A percentile compares a stretch with the other conserved stretches of the same genome.
These are phyloP conservation scores for Ferdinandea cuprea DNA, from an alignment of 2,888 invertebrate species.

Conservation along the genomic window DNA sequence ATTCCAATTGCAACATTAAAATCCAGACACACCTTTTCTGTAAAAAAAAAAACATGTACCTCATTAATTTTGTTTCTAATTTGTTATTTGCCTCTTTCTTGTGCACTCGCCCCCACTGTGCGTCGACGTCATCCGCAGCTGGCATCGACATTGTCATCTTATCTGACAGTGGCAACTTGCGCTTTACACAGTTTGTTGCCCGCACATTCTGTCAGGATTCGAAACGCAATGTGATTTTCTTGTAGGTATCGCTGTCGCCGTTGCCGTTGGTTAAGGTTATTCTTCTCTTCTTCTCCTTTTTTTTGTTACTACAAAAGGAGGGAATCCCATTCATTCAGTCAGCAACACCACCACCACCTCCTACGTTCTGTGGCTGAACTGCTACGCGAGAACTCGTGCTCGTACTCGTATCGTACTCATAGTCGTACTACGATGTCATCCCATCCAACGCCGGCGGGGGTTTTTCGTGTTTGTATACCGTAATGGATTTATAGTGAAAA, in stretches of 20 bases:
- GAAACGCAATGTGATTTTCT: constrained; percentile 56
- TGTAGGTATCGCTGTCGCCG: constrained; percentile 10
- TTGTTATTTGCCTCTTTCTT: constrained; percentile 4
- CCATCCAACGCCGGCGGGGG: constrained; percentile 34
- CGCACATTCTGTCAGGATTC: constrained; percentile 39
- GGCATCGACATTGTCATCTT: constrained; percentile 4
- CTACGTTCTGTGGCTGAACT: too few relatives aligned
- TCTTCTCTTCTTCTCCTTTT: too few relatives aligned
- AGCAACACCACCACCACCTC: constrained; percentile 36
- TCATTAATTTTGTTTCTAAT: constrained; percentile 9
- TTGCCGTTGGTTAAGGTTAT: constrained; percentile 15
- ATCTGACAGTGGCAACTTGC: constrained; percentile 25
- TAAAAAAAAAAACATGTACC: background rate
- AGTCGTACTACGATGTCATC: too few relatives aligned
- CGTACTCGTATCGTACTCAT: too few relatives aligned
- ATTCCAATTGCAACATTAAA: background rate
- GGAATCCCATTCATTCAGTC: constrained; percentile 62
- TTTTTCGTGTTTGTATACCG: constrained; percentile 52
- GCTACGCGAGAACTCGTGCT: too few relatives aligned
- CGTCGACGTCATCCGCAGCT: constrained; percentile 16
- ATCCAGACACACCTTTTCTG: background rate
- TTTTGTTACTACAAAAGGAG: constrained; percentile 31
- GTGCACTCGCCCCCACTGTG: constrained; percentile 47
- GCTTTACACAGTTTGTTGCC: constrained; percentile 65
- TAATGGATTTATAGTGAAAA: constrained; percentile 66